These are phyloP conservation scores for Peucedramus taeniatus DNA, from an alignment of 2,113 vertebrate species.

Conservation along the genomic window DNA sequence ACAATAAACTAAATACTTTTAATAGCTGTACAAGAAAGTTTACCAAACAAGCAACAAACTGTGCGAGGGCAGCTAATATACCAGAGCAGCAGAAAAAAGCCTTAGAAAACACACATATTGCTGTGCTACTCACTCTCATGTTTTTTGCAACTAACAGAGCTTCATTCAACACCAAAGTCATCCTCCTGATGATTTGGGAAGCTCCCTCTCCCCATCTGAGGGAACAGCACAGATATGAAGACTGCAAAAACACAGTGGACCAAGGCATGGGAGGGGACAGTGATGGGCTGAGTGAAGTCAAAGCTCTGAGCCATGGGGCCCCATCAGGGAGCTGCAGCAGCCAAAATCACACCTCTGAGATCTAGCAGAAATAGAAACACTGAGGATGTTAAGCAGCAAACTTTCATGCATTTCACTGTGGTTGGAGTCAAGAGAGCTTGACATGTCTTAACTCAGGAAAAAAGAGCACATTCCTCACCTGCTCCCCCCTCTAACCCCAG, in stretches of 20 bases:
- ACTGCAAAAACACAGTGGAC: background rate
- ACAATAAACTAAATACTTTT: constrained; percentile 1
- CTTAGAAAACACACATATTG: background rate
- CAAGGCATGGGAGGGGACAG: background rate
- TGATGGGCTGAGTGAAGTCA: background rate
- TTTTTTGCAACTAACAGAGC: background rate
- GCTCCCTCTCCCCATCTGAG: background rate
- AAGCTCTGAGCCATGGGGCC: background rate
- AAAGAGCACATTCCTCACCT: background rate
- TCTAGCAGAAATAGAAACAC: background rate
- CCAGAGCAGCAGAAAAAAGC: background rate
- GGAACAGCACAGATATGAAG: background rate
- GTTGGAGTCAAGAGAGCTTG: background rate
- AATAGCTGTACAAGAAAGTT: background rate
- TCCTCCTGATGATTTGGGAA: background rate
- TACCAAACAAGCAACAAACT: background rate
- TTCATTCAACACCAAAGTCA: background rate
- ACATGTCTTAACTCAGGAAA: background rate
- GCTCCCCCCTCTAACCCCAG: background rate
- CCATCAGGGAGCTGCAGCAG: background rate
- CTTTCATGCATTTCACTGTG: accelerated
- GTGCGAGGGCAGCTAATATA: background rate
- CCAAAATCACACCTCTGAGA: background rate
- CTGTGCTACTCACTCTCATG: background rate
- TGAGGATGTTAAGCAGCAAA: background rate